Percentiles rank a stretch among this genome's conserved stretches.
Evolutionary conservation across 30 jellyfish, hydroid and myxozoan species (phyloP).

Genomic region (Calvadosia cruxmelitensis): DNA sequence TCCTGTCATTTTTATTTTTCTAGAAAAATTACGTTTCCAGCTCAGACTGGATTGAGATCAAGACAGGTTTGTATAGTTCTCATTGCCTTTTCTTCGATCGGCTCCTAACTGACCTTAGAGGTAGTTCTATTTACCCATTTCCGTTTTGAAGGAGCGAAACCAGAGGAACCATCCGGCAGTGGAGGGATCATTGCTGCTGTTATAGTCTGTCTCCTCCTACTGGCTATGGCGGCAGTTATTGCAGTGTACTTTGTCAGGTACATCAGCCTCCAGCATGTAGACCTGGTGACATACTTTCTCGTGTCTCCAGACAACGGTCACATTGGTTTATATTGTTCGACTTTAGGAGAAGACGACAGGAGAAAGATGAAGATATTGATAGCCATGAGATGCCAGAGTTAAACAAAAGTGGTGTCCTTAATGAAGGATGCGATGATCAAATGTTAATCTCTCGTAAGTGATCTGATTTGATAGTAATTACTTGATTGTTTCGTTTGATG

Average conservation of each 20-base stretch:
- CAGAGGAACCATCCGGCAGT: not conserved
- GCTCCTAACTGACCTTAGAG: not conserved
- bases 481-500: too few species aligned
- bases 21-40: not conserved
- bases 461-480: too few species aligned
- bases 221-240: not conserved
- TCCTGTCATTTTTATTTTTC: too few species aligned
- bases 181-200: conserved; percentile 4
- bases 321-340: too few species aligned
- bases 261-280: too few species aligned
- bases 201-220: not conserved
- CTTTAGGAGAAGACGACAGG: too few species aligned
- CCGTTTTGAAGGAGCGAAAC: not conserved
- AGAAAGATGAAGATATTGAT: not conserved
- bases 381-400: not conserved
- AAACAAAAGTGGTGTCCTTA: not conserved
- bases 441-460: not conserved
- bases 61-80: not conserved
- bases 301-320: too few species aligned
- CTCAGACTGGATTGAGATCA: not conserved
- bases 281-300: too few species aligned
- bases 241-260: not conserved
- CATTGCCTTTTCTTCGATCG: too few species aligned
- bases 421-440: not conserved
- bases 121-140: not conserved